Percentiles rank a stretch among this genome's conserved stretches.
phyloP scores from a whole-genome alignment of 2,113 vertebrate genomes.

The Labeo catla region DNA sequence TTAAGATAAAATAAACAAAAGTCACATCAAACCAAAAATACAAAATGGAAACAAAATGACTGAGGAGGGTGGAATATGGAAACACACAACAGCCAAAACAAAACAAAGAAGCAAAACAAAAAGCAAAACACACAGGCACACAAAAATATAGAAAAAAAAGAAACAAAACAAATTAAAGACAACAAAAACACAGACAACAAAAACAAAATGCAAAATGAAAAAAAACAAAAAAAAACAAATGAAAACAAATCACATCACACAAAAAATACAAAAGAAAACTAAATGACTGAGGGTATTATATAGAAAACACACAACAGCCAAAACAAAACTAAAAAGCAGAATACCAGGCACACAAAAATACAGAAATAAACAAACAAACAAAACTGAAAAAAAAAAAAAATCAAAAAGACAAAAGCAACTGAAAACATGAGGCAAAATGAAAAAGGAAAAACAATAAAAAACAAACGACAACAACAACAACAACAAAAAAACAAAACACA shows the following conservation, averaged over 20 bases:
- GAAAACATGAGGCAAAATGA: too few relatives aligned
- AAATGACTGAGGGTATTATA: not conserved
- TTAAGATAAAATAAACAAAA: too few relatives aligned
- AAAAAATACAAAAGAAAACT: not conserved
- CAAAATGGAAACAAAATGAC: not conserved
- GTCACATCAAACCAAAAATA: too few relatives aligned
- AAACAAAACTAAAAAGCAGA: not conserved
- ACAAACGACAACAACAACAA: too few relatives aligned
- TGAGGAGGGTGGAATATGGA: not conserved
- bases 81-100: not conserved
- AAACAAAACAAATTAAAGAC: not conserved
- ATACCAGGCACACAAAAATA: not conserved
- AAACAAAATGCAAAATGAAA: not conserved
- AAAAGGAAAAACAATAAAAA: too few relatives aligned
- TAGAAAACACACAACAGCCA: not conserved
- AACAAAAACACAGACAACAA: too few relatives aligned
- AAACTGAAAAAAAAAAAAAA: not conserved
- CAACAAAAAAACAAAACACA: too few relatives aligned
- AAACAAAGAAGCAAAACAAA: not conserved
- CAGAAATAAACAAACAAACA: not conserved
- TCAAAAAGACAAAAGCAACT: too few relatives aligned
- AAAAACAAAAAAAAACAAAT: too few relatives aligned
- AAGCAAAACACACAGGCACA: not conserved
- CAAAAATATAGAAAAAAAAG: not conserved
- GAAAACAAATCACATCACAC: not conserved